Percentiles rank a stretch among this genome's conserved stretches.
Conservation (phyloP, 2,113 vertebrate species). For the Barnardius zonarius region DNA sequence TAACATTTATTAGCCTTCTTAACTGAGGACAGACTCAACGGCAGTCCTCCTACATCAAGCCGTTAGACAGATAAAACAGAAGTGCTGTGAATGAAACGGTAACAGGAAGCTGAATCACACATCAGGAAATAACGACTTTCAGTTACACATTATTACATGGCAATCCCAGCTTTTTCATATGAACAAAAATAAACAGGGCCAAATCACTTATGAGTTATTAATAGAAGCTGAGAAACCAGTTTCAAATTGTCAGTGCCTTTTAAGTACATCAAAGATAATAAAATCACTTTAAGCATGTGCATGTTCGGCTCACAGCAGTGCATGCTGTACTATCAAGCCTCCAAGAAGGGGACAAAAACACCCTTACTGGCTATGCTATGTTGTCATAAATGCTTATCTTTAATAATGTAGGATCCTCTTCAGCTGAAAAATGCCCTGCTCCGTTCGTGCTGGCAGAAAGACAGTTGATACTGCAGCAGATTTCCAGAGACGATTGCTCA, state of each 20-base stretch:
- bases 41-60: conserved; percentile 8
- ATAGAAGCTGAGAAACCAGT: background rate
- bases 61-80: background rate
- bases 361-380: background rate
- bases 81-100: background rate
- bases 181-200: conserved; percentile 3
- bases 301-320: background rate
- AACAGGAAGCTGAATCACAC: background rate
- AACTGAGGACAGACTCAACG: background rate
- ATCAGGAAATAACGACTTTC: background rate
- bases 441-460: background rate
- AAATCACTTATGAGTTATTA: background rate
- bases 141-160: background rate
- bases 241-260: background rate
- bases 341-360: background rate
- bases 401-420: background rate
- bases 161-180: background rate
- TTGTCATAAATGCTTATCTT: background rate
- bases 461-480: background rate
- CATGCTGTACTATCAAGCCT: background rate
- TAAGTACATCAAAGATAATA: background rate
- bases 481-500: background rate
- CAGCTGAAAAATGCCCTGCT: background rate
- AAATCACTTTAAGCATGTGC: background rate
- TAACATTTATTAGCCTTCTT: background rate